Evolutionary conservation across 2,113 vertebrate species (phyloP).

Genomic region (Cynocephalus volans): DNA sequence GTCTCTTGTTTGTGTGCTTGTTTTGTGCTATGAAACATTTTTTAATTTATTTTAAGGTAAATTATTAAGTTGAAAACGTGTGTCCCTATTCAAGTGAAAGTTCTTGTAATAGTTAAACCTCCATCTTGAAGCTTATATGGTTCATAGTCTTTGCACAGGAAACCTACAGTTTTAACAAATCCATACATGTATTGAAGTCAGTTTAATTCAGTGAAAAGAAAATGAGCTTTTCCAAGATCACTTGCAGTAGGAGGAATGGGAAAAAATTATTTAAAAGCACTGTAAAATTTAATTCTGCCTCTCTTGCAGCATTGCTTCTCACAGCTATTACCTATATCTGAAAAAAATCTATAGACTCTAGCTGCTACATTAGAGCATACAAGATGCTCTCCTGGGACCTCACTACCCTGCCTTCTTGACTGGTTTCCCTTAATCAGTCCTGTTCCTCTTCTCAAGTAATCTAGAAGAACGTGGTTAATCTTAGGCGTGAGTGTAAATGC

Average conservation of each 20-base stretch:
- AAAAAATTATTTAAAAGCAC: conserved; percentile 68
- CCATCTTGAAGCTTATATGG: conserved; percentile 81
- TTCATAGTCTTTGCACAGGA: conserved; percentile 78
- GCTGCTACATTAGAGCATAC: conserved; percentile 65
- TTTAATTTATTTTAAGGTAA: conserved; percentile 91
- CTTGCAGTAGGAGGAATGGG: background rate
- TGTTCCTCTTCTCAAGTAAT: conserved; percentile 46
- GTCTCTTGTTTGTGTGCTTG: conserved; percentile 86
- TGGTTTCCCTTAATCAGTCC: conserved; percentile 71
- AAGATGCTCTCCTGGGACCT: conserved; percentile 72
- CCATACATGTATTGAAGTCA: conserved; percentile 66
- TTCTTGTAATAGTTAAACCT: conserved; percentile 71
- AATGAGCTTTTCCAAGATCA: conserved; percentile 17
- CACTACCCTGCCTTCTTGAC: conserved; percentile 74
- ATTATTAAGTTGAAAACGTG: conserved; percentile 88
- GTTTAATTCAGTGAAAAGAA: conserved; percentile 64
- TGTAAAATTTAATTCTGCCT: conserved; percentile 62
- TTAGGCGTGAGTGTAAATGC: conserved; percentile 85
- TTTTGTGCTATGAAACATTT: conserved; percentile 86
- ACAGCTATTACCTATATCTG: conserved; percentile 67
- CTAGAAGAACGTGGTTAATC: conserved; percentile 74
- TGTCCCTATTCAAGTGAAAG: conserved; percentile 82
- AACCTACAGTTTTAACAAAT: conserved; percentile 31
- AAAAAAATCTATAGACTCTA: conserved; percentile 49
- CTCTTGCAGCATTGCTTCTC: conserved; percentile 68